Base-by-base conservation (phyloP, 1,140 invertebrate genomes). In the Wiebesia pumilae region DNA sequence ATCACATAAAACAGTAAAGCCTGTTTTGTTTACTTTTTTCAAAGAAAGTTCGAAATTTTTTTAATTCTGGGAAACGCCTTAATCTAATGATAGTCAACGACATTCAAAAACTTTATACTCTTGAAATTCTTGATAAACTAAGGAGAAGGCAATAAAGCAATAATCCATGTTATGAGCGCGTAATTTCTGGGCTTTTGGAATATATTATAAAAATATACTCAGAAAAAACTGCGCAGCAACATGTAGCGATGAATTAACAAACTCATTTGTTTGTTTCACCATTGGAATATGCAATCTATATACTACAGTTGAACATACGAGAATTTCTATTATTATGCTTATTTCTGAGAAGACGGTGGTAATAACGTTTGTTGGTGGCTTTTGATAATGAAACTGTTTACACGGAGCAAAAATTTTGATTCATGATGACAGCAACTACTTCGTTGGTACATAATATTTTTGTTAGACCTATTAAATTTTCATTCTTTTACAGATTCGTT, bases 361-460 rank as follows among this genome's bases (percentile, higher is more conserved):
- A 78, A 78, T 78, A 54, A 78, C 54, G 54, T 54, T 54, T 21
- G 40, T 54, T 51, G 1, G 47, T 78, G 3, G 54, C 21, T 80
- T 62, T 75, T 40, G 71, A 75, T 75, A 75, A 75, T 75, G 7
- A 75, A 75, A 75, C 38, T 75, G 71, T 75, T 75, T 75, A 75
- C 38, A 43, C 4, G 9, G 35, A 3, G 14, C 24, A 27, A 62
- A 62, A 62, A 27, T 47, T 62, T 21, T 27, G 3, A 62, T 27
- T 4, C 58, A 27, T 14, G 58, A 24, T 62, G 24, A 27, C 10
- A 62, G 3, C 58, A 27, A 27, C 24, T 62, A 62, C 21, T 62
- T 62, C 27, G 21, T 62, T 62, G 3, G 24, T 62, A 14, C 27
- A 62, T 14, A 62, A 4, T 27, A 14, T 62, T 3, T 27, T 27